A percentile compares a stretch with the other conserved stretches of the same genome.
phyloP scores from a whole-genome alignment of 2,113 vertebrate species.

The Phainopepla nitens region DNA sequence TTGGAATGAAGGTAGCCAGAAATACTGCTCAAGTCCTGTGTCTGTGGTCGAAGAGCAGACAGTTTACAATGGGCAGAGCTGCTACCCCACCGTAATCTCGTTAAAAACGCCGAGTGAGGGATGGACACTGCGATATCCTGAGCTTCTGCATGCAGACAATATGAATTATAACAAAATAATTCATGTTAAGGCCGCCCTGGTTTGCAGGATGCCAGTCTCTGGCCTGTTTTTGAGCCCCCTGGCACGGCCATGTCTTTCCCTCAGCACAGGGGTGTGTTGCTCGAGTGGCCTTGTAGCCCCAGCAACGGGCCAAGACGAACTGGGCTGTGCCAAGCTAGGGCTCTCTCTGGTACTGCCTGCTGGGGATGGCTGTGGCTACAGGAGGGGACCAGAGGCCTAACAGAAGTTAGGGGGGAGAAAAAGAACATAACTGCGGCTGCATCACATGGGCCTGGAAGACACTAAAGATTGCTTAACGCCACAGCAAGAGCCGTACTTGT shows the following conservation, averaged over 20 bases:
- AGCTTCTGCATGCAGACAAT: neutral
- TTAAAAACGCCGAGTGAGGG: rapidly evolving
- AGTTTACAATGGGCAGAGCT: neutral
- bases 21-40: neutral
- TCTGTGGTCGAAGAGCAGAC: neutral
- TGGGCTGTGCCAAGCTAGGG: neutral
- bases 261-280: neutral
- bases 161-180: neutral
- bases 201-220: neutral
- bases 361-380: neutral
- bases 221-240: neutral
- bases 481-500: neutral
- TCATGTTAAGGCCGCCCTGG: rapidly evolving
- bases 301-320: neutral
- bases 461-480: neutral
- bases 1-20: neutral
- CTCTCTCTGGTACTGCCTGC: neutral
- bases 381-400: neutral
- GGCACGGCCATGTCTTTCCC: rapidly evolving
- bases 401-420: rapidly evolving
- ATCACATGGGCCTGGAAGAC: neutral
- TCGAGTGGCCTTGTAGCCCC: neutral
- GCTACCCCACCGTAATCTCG: rapidly evolving
- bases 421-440: neutral
- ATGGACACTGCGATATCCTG: rapidly evolving